A percentile compares a stretch with the other conserved stretches of the same genome.
phyloP scores from a whole-genome alignment of 1,140 invertebrate genomes.

The Drosophila kepulauana region DNA sequence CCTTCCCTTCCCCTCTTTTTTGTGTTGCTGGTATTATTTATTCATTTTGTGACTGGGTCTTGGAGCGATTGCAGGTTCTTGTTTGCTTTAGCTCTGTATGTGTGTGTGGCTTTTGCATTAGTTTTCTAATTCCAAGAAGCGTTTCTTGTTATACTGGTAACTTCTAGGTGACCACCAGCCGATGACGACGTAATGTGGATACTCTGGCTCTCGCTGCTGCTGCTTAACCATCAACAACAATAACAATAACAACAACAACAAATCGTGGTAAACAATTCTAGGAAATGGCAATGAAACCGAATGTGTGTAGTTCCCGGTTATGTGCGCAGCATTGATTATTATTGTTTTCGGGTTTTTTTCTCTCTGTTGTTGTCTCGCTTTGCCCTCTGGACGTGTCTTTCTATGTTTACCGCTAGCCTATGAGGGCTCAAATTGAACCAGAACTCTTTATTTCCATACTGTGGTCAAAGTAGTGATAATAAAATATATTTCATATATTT shows the following conservation, averaged over 20 bases:
- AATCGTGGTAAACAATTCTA: constrained; percentile 63
- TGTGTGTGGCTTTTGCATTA: constrained; percentile 9
- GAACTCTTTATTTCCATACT: neutral
- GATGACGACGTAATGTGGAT: constrained; percentile 21
- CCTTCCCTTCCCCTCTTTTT: constrained; percentile 18
- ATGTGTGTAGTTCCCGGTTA: constrained; percentile 66
- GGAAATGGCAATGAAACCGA: constrained; percentile 68
- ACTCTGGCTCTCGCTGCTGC: constrained; percentile 17
- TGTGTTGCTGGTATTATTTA: constrained; percentile 54
- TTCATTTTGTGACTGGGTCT: constrained; percentile 52
- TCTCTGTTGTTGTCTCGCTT: neutral
- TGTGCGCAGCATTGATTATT: constrained; percentile 64
- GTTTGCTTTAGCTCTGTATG: constrained; percentile 22
- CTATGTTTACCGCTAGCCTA: constrained; percentile 1
- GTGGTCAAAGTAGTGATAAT: neutral
- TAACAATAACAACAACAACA: neutral
- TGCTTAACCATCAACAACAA: neutral
- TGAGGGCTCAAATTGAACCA: neutral
- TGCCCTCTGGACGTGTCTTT: neutral
- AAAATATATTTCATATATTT: neutral
- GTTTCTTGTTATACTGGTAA: constrained; percentile 36
- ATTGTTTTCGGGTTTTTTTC: constrained; percentile 36
- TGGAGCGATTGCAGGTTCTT: constrained; percentile 58
- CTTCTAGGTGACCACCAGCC: constrained; percentile 39
- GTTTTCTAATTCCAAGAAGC: constrained; percentile 58